Conservation (phyloP, 1,140 invertebrate species). For the Drosophila repletoides region DNA sequence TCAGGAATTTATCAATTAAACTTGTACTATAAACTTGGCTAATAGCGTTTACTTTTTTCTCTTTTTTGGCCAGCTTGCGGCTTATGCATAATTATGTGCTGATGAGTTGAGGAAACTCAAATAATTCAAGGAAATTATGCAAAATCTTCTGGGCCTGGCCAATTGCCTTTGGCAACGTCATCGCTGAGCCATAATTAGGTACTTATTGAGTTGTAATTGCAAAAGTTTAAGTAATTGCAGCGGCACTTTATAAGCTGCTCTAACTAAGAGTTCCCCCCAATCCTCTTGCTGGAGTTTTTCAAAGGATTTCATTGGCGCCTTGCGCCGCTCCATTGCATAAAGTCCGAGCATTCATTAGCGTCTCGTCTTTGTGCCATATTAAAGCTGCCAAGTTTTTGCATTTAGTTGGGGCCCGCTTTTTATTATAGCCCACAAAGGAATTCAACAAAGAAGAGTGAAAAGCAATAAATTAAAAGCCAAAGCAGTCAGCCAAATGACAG, state of each 20-base stretch:
- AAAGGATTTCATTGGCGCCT: constrained; percentile 11
- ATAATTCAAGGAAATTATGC: constrained; percentile 44
- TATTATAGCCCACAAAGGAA: not conserved
- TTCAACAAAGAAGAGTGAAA: constrained; percentile 35
- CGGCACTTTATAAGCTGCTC: constrained; percentile 19
- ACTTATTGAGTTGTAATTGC: constrained; percentile 77
- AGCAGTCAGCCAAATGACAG: constrained; percentile 5
- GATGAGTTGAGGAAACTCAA: constrained; percentile 5
- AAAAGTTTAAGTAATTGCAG: constrained; percentile 69
- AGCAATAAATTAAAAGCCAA: constrained; percentile 55
- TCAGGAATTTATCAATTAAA: constrained; percentile 2
- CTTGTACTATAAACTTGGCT: constrained; percentile 9
- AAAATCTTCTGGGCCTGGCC: constrained; percentile 12
- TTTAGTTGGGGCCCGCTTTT: constrained; percentile 7
- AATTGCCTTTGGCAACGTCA: constrained; percentile 24
- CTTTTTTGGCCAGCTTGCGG: constrained; percentile 18
- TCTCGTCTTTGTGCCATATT: constrained; percentile 22
- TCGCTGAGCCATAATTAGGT: constrained; percentile 50
- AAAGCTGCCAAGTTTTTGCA: constrained; percentile 47
- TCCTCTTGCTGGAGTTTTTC: not conserved
- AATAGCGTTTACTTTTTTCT: constrained; percentile 52
- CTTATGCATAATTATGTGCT: constrained; percentile 55
- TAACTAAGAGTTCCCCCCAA: not conserved
- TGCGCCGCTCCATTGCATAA: constrained; percentile 28
- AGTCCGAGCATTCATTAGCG: constrained; percentile 41